Conservation (phyloP, 2,797 vertebrate genomes). For the Syncerus caffer region DNA sequence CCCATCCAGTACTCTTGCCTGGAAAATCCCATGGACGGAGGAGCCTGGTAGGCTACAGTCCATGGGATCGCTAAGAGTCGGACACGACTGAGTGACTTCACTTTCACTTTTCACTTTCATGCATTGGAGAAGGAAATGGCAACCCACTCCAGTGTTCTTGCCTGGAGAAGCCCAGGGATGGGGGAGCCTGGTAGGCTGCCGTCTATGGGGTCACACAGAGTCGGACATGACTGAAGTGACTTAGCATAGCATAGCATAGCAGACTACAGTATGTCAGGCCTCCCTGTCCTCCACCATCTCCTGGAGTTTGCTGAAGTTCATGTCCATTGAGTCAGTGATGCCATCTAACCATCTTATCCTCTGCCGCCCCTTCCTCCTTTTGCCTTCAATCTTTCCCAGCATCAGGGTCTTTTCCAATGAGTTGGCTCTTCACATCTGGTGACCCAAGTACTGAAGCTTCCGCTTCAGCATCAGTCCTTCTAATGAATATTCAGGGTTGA, state of each 20-base stretch:
- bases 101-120: no score
- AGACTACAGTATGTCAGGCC: not conserved
- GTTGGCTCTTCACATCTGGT: not conserved
- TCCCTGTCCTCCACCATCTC: not conserved
- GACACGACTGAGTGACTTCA: no score
- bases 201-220: no score
- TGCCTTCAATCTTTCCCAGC: not conserved
- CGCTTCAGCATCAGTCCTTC: not conserved
- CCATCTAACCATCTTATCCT: not conserved
- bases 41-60: no score
- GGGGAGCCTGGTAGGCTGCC: no score
- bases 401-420: not conserved
- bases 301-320: not conserved
- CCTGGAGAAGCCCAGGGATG: no score
- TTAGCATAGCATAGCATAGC: no score
- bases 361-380: not conserved
- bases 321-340: not conserved
- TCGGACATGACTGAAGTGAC: no score
- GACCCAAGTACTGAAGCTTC: not conserved
- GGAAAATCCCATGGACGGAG: no score
- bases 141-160: no score
- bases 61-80: no score
- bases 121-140: no score
- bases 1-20: not conserved
- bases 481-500: not conserved